phyloP scores from a whole-genome alignment of 35 echinoderm and acorn worm genomes.

The Ptychodera flava region DNA sequence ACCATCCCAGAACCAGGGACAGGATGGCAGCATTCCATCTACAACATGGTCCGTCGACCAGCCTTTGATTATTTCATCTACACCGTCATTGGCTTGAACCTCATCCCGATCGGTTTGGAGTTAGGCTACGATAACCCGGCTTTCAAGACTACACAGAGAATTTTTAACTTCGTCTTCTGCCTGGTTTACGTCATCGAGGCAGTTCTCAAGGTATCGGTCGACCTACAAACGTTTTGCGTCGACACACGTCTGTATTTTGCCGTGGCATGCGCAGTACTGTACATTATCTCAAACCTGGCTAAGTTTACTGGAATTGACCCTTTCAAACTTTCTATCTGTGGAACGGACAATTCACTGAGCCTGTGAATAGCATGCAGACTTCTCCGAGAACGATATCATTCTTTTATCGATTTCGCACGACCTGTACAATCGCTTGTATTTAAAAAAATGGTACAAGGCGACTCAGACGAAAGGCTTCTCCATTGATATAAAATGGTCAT shows the following conservation, averaged over 20 bases:
- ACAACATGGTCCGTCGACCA: conserved; percentile 24
- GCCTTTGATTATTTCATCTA: conserved; percentile 55
- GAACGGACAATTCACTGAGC: too few relatives aligned
- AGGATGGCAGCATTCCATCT: conserved; percentile 23
- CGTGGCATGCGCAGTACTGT: too few relatives aligned
- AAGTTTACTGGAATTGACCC: too few relatives aligned
- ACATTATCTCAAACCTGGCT: too few relatives aligned
- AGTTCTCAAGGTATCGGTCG: conserved; percentile 76
- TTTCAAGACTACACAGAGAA: conserved; percentile 16
- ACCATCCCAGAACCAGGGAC: conserved; percentile 44
- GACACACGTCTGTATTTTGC: conserved; percentile 8
- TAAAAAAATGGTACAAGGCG: too few relatives aligned
- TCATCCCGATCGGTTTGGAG: conserved; percentile 82
- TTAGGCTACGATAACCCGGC: conserved; percentile 32
- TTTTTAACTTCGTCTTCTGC: conserved; percentile 78
- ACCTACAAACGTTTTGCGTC: neutral
- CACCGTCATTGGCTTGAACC: conserved; percentile 72
- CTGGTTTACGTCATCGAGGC: conserved; percentile 67
- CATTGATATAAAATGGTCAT: too few relatives aligned
- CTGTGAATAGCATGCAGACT: too few relatives aligned
- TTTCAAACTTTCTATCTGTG: too few relatives aligned
- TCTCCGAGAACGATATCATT: too few relatives aligned
- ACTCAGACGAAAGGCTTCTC: too few relatives aligned
- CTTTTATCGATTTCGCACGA: too few relatives aligned
- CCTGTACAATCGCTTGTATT: too few relatives aligned